Percentiles rank a stretch among this genome's conserved stretches.
Evolutionary conservation across 2,113 vertebrate species (phyloP).

Genomic region (Ctenomys sociabilis): DNA sequence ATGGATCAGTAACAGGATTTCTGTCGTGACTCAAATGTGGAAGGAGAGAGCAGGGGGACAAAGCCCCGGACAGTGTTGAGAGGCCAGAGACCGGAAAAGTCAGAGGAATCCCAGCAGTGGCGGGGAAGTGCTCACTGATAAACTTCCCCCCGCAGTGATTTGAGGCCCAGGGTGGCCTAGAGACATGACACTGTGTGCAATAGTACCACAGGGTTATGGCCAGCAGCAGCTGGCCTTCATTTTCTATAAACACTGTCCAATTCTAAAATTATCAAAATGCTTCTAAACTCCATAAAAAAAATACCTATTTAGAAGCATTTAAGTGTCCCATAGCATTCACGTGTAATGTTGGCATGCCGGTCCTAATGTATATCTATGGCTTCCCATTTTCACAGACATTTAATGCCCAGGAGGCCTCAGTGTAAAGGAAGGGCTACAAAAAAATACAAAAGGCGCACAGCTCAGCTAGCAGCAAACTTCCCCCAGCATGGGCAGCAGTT

Average conservation of each 20-base stretch:
- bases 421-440: neutral
- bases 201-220: neutral
- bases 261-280: neutral
- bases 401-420: neutral
- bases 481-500: too few relatives aligned
- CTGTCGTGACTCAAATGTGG: neutral
- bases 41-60: neutral
- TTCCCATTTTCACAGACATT: neutral
- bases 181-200: too few relatives aligned
- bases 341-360: neutral
- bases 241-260: neutral
- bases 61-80: neutral
- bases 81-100: neutral
- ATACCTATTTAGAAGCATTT: neutral
- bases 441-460: neutral
- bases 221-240: neutral
- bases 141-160: neutral
- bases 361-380: neutral
- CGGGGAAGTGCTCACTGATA: neutral
- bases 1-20: neutral
- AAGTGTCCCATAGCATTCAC: neutral
- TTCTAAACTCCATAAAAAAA: neutral
- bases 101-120: neutral
- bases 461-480: neutral
- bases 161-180: neutral